phyloP scores from a whole-genome alignment of 2,888 invertebrate genomes.

The Erebia epiphron region DNA sequence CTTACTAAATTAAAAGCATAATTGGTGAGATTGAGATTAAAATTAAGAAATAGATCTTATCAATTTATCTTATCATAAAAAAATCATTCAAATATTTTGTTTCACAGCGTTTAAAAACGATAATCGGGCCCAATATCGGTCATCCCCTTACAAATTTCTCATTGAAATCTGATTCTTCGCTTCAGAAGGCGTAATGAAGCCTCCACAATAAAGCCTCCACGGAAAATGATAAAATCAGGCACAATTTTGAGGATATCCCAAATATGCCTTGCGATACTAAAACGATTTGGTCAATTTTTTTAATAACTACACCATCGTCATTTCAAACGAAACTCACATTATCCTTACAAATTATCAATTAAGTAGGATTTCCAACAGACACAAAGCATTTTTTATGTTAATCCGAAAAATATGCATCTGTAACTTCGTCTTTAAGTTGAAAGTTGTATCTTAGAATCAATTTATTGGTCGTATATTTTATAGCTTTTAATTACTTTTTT shows the following conservation, averaged over 20 bases:
- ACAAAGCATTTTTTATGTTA: constrained; percentile 21
- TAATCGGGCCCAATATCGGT: no score
- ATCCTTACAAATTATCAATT: constrained; percentile 65
- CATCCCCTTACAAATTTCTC: constrained; percentile 21
- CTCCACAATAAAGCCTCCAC: constrained; percentile 36
- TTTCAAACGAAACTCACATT: constrained; percentile 58
- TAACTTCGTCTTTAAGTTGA: neutral
- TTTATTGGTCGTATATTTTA: constrained; percentile 16
- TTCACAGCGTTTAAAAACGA: no score
- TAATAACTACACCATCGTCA: constrained; percentile 61
- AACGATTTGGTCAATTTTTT: constrained; percentile 52
- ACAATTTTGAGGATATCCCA: constrained; percentile 64
- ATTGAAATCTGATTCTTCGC: constrained; percentile 31
- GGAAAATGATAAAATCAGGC: constrained; percentile 58
- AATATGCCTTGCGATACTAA: constrained; percentile 54
- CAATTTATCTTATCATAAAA: no score
- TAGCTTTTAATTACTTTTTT: constrained; percentile 14
- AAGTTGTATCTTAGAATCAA: constrained; percentile 11
- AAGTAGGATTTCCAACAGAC: constrained; percentile 39
- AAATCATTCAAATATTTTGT: no score
- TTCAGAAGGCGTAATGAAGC: constrained; percentile 31
- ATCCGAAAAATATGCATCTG: constrained; percentile 6
- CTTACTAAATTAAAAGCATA: no score
- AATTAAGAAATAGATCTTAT: no score
- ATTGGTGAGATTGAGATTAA: no score